phyloP scores from a whole-genome alignment of 2,797 vertebrate species.

The Phataginus tricuspis region DNA sequence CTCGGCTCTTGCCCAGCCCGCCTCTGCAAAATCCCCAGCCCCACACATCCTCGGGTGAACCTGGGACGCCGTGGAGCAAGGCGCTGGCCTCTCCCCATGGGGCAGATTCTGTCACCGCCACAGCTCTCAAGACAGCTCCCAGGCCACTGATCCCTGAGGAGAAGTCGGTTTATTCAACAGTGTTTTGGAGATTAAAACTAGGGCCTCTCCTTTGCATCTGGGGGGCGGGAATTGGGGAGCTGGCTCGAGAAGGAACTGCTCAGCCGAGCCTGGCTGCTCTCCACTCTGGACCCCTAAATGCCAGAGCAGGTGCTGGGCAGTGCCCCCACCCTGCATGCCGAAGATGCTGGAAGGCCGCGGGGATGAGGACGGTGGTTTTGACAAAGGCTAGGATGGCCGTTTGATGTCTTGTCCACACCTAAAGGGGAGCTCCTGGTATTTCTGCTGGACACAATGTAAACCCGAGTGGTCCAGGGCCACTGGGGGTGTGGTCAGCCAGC shows the following conservation, averaged over 20 bases:
- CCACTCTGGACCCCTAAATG: not conserved
- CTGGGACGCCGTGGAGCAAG: not conserved
- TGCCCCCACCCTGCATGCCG: fast-evolving
- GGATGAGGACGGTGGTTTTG: not conserved
- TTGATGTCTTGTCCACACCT: too few species aligned
- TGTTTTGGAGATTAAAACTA: conserved; percentile 45
- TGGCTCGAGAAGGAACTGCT: not conserved
- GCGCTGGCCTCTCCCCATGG: not conserved
- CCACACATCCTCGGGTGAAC: not conserved
- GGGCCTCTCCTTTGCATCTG: not conserved
- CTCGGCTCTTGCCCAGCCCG: fast-evolving
- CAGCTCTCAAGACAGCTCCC: not conserved
- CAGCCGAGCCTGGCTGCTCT: not conserved
- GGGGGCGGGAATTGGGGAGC: not conserved
- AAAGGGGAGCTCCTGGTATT: not conserved
- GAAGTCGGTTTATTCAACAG: not conserved
- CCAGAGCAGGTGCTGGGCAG: not conserved
- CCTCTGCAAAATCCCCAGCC: not conserved
- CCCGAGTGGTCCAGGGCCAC: too few species aligned
- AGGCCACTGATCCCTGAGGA: not conserved
- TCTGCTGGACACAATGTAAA: not conserved
- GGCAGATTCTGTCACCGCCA: not conserved
- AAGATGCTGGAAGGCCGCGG: not conserved
- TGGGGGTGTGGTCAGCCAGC: too few species aligned
- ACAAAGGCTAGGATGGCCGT: not conserved